These are phyloP conservation scores for Tenthredo amoena DNA, from an alignment of 2,888 invertebrate species.

Conservation along the genomic window DNA sequence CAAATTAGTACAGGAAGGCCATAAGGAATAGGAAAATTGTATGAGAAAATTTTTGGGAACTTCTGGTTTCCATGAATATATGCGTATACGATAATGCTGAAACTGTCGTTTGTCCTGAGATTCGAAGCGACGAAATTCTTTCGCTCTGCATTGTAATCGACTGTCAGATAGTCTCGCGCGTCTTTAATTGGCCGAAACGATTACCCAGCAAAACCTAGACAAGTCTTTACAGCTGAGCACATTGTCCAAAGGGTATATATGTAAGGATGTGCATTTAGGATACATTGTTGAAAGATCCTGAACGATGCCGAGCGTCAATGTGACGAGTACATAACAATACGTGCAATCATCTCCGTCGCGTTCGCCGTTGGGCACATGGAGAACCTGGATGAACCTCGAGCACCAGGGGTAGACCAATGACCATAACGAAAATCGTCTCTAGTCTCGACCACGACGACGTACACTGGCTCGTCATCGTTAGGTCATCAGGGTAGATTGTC, in stretches of 20 bases:
- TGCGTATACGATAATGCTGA: background rate
- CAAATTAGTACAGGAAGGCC: background rate
- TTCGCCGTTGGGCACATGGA: background rate
- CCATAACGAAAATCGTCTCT: background rate
- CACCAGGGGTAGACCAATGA: conserved; percentile 14
- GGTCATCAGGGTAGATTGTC: conserved; percentile 47
- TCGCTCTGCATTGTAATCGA: background rate
- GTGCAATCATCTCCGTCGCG: conserved; percentile 40
- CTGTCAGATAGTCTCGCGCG: background rate
- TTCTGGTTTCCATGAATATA: background rate
- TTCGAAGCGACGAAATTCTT: conserved; percentile 20
- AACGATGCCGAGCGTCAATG: background rate
- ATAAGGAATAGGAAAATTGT: background rate
- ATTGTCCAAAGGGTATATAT: background rate
- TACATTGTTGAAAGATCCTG: conserved; percentile 37
- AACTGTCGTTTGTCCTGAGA: background rate
- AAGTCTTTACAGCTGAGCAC: background rate
- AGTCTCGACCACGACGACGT: background rate
- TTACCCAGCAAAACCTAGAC: conserved; percentile 19
- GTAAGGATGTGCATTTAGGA: conserved; percentile 37
- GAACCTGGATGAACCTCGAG: background rate
- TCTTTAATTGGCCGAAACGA: conserved; percentile 38
- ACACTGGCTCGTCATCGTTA: conserved; percentile 35
- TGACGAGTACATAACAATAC: conserved; percentile 48
- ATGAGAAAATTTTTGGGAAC: background rate